Percentiles rank a stretch among this genome's conserved stretches.
These are phyloP conservation scores for Atrina japonica DNA, from an alignment of 2,888 invertebrate species.

Conservation along the genomic window DNA sequence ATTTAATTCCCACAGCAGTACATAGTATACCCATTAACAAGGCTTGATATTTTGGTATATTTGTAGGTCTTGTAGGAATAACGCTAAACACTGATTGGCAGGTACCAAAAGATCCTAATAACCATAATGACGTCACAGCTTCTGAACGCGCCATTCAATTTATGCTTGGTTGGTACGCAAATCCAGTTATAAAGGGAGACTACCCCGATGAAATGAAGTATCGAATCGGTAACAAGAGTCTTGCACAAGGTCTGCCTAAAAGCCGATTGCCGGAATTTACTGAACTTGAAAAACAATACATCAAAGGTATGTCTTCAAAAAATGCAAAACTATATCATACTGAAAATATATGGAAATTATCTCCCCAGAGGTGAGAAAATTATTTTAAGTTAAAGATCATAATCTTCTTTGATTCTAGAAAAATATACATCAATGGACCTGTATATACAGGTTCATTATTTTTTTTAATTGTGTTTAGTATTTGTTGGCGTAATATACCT, in stretches of 20 bases:
- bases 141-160: conserved; percentile 61
- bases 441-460: too few relatives aligned
- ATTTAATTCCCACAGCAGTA: too few relatives aligned
- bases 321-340: too few relatives aligned
- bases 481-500: too few relatives aligned
- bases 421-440: too few relatives aligned
- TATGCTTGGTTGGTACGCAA: conserved; percentile 72
- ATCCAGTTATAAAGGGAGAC: conserved; percentile 81
- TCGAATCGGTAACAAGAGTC: conserved; percentile 59
- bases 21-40: too few relatives aligned
- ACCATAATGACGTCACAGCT: conserved; percentile 54
- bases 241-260: conserved; percentile 48
- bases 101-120: conserved; percentile 51
- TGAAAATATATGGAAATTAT: too few relatives aligned
- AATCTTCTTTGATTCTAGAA: too few relatives aligned
- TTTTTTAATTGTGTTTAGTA: too few relatives aligned
- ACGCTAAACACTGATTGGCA: conserved; percentile 57
- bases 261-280: conserved; percentile 76
- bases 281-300: conserved; percentile 64
- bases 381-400: too few relatives aligned
- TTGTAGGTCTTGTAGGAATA: conserved; percentile 63
- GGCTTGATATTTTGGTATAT: too few relatives aligned
- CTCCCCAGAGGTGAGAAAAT: too few relatives aligned
- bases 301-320: conserved; percentile 64
- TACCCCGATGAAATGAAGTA: conserved; percentile 78